Percentiles rank a stretch among this genome's conserved stretches.
These are phyloP conservation scores for Notamacropus eugenii DNA, from an alignment of 2,797 vertebrate species.

Conservation along the genomic window DNA sequence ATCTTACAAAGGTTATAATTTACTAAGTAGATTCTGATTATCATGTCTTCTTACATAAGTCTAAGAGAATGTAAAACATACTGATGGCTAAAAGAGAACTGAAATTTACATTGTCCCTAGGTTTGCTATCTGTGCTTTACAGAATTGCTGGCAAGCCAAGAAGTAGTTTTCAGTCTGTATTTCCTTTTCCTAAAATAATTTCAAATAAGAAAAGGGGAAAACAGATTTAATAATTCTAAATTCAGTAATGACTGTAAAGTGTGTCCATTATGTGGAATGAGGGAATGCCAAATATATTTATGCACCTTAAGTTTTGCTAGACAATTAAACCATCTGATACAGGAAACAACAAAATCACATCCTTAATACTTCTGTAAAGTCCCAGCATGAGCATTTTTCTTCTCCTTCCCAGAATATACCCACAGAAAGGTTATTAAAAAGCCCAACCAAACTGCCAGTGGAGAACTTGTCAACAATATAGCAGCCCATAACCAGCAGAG, in stretches of 20 bases:
- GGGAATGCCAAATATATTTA: neutral
- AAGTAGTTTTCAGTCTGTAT: neutral
- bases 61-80: neutral
- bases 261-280: neutral
- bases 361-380: neutral
- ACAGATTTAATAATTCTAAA: neutral
- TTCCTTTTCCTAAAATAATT: neutral
- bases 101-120: neutral
- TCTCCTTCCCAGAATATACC: conserved; percentile 1
- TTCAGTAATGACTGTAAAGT: neutral
- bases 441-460: conserved; percentile 8
- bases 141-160: neutral
- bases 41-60: neutral
- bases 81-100: neutral
- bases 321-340: conserved; percentile 29
- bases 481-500: conserved; percentile 30
- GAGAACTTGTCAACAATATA: conserved; percentile 37
- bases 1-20: neutral
- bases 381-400: neutral
- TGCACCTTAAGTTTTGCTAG: neutral
- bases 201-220: neutral
- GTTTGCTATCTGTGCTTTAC: neutral
- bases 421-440: neutral
- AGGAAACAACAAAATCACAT: conserved; percentile 21
- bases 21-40: neutral